Evolutionary conservation across 2,888 invertebrate species (phyloP), one percentile per base, ranked within the genome.

Genomic region (Thyatira batis): DNA sequence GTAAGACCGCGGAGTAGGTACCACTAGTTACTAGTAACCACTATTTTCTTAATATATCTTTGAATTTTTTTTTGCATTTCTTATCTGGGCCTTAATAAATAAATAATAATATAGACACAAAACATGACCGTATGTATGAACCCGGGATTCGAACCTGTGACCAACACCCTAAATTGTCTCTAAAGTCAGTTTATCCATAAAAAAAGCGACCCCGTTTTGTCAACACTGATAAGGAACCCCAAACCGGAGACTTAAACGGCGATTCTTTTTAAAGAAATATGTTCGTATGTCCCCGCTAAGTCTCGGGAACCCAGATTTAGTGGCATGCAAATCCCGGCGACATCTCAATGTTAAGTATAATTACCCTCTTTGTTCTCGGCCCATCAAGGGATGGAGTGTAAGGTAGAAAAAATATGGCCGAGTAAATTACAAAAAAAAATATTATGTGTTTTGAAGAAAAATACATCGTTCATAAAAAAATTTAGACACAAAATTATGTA

Each of bases 311-410:
- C 70, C 75, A 77, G 78, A 80, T 84, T 82, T 80, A 76, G 70
- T 67, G 68, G 71, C 69, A 73, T 71, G 75, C 75, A 80, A 84
- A 83, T 82, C 80, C 82, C 63, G 58, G 63, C 55, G 69, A 72
- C 60, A 55, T 54, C 57, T 51, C 56, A 54, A 57, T 56, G 65
- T 65, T 71, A 63, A 66, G 67, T 73, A 73, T 82, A 84, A 84
- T 84, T 83, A 78, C 76, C 73, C 45, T 57, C 62, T 67, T 64
- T 72, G 67, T 69, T 65, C 39, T 39, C 39, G 8, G 6, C 13
- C 6, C 39, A 17, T 17, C 8, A 11, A 39, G 23, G 23, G 39
- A 39, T 6, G 33, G n/a, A 11, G 33, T 13, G 11, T 39, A 17
- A 39, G 39, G 39, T 39, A 11, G 3, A 10, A 33, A 39, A 39